These are phyloP conservation scores for Corythaeola cristata DNA, from an alignment of 2,113 vertebrate species.

Conservation along the genomic window DNA sequence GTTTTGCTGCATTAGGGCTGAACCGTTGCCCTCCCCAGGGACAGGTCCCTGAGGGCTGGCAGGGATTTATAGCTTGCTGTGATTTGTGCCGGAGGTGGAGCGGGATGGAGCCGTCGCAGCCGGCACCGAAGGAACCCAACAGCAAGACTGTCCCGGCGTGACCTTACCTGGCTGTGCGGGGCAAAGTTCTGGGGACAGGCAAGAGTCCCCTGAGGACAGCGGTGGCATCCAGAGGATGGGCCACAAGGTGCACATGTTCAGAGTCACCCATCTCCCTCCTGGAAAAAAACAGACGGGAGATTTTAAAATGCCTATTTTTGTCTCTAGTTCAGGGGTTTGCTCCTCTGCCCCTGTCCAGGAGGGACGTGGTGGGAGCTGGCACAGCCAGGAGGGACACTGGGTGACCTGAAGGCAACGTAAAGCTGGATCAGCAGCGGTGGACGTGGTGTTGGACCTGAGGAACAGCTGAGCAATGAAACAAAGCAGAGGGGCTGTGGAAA, in stretches of 20 bases:
- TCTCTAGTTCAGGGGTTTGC: background rate
- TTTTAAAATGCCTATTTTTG: background rate
- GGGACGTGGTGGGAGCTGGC: background rate
- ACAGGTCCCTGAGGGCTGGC: background rate
- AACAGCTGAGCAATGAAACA: background rate
- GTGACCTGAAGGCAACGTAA: background rate
- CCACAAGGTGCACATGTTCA: background rate
- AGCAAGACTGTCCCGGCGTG: background rate
- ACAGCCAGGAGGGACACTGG: background rate
- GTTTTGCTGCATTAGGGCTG: constrained; percentile 50
- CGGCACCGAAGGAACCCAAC: background rate
- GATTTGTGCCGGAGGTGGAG: constrained; percentile 26
- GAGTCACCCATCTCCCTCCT: fast-evolving
- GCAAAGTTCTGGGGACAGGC: background rate
- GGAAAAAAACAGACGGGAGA: background rate
- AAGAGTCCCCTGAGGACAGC: background rate
- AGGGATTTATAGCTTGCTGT: background rate
- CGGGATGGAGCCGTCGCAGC: background rate
- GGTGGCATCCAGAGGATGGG: background rate
- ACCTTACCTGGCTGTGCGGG: background rate
- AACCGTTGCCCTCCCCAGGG: background rate
- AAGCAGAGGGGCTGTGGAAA: background rate
- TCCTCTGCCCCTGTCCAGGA: background rate
- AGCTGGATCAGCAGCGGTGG: fast-evolving
- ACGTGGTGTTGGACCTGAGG: background rate